Evolutionary conservation across 2,888 invertebrate species (phyloP).

Genomic region (Ectobius pallidus): DNA sequence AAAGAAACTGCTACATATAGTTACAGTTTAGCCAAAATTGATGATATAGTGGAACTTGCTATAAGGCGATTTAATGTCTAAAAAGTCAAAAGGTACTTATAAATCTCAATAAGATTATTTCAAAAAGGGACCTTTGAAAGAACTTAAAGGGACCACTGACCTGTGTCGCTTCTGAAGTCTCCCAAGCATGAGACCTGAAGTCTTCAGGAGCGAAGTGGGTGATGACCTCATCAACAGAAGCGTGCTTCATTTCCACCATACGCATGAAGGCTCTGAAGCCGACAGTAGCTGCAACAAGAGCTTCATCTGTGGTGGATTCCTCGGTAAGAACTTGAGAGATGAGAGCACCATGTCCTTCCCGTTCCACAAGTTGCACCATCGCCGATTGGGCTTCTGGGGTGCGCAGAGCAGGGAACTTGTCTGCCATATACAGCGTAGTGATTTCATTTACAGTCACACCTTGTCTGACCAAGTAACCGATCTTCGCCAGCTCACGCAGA

Average conservation of each 20-base stretch:
- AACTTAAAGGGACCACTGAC: too few relatives aligned
- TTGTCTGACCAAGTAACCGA: constrained; percentile 76
- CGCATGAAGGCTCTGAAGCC: constrained; percentile 86
- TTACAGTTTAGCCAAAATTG: too few relatives aligned
- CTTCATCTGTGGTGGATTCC: constrained; percentile 79
- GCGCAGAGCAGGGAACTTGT: constrained; percentile 78
- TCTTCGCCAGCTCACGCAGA: constrained; percentile 79
- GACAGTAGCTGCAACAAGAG: constrained; percentile 76
- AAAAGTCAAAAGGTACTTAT: too few relatives aligned
- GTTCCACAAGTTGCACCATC: constrained; percentile 81
- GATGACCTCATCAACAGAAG: constrained; percentile 83
- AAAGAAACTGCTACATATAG: too few relatives aligned
- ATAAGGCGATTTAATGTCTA: too few relatives aligned
- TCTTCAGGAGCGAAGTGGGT: constrained; percentile 83
- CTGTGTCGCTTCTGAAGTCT: constrained; percentile 71
- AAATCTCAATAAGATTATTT: too few relatives aligned
- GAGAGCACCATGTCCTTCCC: constrained; percentile 79
- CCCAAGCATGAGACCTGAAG: constrained; percentile 82
- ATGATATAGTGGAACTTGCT: too few relatives aligned
- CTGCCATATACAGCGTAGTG: constrained; percentile 76
- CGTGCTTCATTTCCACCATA: constrained; percentile 81
- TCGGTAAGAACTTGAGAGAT: constrained; percentile 83
- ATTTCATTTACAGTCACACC: constrained; percentile 79
- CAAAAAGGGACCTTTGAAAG: too few relatives aligned
- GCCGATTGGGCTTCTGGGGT: constrained; percentile 85